Evolutionary conservation across 2,113 vertebrate species (phyloP).

Genomic region (Guaruba guarouba): DNA sequence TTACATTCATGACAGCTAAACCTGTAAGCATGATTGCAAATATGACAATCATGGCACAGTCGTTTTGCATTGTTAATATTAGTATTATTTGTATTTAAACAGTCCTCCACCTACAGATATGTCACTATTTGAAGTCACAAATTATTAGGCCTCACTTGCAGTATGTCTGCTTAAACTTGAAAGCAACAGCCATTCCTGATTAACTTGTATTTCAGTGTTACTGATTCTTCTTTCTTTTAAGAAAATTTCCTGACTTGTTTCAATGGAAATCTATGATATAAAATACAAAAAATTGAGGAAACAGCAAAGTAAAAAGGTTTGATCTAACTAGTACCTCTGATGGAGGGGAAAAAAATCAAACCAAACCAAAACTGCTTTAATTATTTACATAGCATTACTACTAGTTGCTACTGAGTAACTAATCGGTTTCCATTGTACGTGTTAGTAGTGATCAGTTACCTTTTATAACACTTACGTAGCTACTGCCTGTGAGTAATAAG

Average conservation of each 20-base stretch:
- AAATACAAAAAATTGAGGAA: not conserved
- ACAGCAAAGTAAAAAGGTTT: not conserved
- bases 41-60: not conserved
- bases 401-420: not conserved
- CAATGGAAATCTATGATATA: not conserved
- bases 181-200: not conserved
- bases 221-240: not conserved
- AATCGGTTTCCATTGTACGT: not conserved
- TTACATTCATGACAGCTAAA: not conserved
- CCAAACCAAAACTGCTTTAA: not conserved
- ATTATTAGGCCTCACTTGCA: not conserved
- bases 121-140: not conserved
- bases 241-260: not conserved
- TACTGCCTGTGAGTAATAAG: not conserved
- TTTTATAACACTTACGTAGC: not conserved
- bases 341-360: not conserved
- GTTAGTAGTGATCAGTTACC: slow-evolving; percentile 17
- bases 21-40: slow-evolving; percentile 4
- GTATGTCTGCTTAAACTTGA: not conserved
- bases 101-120: not conserved
- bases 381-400: not conserved
- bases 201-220: not conserved
- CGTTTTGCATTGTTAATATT: slow-evolving; percentile 17
- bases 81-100: not conserved
- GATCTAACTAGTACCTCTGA: not conserved